Evolutionary conservation across 2,113 vertebrate genomes (phyloP), one percentile per base, ranked within the genome.

Genomic region (Cranoglanis bouderius): DNA sequence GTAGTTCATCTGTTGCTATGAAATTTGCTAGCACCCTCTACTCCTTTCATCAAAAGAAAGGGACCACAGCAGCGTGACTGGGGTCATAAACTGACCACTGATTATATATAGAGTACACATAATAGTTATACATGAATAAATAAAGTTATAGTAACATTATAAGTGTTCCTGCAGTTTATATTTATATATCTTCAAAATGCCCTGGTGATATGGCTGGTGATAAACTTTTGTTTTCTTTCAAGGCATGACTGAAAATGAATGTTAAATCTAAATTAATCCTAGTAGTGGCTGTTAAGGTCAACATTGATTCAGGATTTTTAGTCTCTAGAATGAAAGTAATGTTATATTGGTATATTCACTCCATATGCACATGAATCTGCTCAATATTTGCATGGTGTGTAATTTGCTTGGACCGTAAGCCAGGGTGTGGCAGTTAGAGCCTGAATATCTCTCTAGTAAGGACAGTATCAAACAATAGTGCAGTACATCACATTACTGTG

Each of bases 351-450:
- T 88, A 51, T 75, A 8, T 55, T n/a, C 6, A 13, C 38, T 57
- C 1, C 10, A 32, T 74, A 7, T 57, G 10, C 51, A 59, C 51
- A 74, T 10, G 8, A 19, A 55, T 49, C 29, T 14, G 10, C 67
- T 18, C 26, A 32, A 12, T n/a, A 65, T 88, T 88, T 85, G 70
- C 70, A 88, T 85, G 57, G 40, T n/a, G 53, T 61, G 63, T 43
- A 32, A 80, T 87, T 67, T 77, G 51, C 55, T 19, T 75, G 70
- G 46, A n/a, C 82, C 82, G 53, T 84, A 84, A 88, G 67, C 14
- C 21, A 35, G 72, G 70, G 70, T 78, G 70, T 38, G 57, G 80
- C 6, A 14, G 12, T 51, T 40, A 19, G 12, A 55, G 78, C n/a
- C 51, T 55, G n/a, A 55, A 12, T 35, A 21, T 55, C 21, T 81